A percentile compares a stretch with the other conserved stretches of the same genome.
These are phyloP conservation scores for Meandrina meandrites DNA, from an alignment of 92 coral and sea anemone species.

Conservation along the genomic window DNA sequence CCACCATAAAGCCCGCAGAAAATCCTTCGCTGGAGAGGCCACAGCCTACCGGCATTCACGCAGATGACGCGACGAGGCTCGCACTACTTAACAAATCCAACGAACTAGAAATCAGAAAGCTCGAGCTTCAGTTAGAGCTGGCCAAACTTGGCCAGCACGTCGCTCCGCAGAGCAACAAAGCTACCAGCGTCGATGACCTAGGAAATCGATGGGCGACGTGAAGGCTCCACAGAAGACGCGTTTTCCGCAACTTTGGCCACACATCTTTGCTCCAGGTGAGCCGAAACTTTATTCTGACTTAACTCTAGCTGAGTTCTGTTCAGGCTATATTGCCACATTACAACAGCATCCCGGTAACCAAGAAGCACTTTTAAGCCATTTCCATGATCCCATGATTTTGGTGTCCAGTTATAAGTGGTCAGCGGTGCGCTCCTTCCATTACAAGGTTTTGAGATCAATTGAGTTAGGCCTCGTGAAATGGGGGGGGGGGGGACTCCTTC, in stretches of 20 bases:
- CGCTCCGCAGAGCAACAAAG: too few species aligned
- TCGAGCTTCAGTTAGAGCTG: too few species aligned
- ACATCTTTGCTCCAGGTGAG: conserved; percentile 3
- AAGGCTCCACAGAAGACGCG: background rate
- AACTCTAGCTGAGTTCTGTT: background rate
- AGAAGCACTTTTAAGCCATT: background rate
- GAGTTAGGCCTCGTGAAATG: conserved; percentile 18
- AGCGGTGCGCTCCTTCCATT: conserved; percentile 17
- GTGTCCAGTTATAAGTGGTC: conserved; percentile 22
- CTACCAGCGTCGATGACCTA: too few species aligned
- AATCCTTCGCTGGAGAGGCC: background rate
- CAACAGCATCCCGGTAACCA: background rate
- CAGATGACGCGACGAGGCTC: background rate
- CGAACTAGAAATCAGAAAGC: too few species aligned
- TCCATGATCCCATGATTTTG: background rate
- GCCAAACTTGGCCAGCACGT: too few species aligned
- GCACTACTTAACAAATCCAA: background rate
- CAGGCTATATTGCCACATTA: background rate
- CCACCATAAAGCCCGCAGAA: background rate
- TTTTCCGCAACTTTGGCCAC: background rate
- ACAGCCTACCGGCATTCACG: background rate
- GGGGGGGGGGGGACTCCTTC: conserved; percentile 24
- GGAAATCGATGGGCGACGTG: background rate
- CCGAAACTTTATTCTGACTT: background rate
- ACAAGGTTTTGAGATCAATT: conserved; percentile 9